phyloP scores from a whole-genome alignment of 1,140 invertebrate genomes.

The Coelopa frigida region DNA sequence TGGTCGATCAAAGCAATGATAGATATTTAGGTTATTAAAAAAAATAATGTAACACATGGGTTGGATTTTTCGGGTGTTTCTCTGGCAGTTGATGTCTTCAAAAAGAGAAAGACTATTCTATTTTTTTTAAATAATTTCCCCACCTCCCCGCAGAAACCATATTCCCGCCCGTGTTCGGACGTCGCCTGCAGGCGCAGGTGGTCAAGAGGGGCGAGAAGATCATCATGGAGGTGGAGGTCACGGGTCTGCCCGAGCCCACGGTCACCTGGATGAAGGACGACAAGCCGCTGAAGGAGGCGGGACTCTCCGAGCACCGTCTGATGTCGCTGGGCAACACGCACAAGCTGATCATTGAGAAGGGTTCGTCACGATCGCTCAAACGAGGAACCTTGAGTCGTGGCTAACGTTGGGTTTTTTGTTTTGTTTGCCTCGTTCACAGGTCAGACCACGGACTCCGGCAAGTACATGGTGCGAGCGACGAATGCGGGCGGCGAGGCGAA shows the following conservation, averaged over 20 bases:
- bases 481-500: slow-evolving; percentile 70
- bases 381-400: not conserved
- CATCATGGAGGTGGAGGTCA: slow-evolving; percentile 72
- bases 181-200: slow-evolving; percentile 68
- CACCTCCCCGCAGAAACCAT: slow-evolving; percentile 56
- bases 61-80: too few relatives aligned
- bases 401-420: not conserved
- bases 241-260: slow-evolving; percentile 63
- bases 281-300: slow-evolving; percentile 48
- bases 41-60: too few relatives aligned
- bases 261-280: slow-evolving; percentile 72
- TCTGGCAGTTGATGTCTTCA: too few relatives aligned
- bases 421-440: slow-evolving; percentile 15
- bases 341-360: slow-evolving; percentile 61
- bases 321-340: slow-evolving; percentile 60
- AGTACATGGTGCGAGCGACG: slow-evolving; percentile 64
- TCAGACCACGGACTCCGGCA: slow-evolving; percentile 56
- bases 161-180: slow-evolving; percentile 74
- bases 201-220: slow-evolving; percentile 64
- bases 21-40: too few relatives aligned
- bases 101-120: too few relatives aligned
- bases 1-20: too few relatives aligned
- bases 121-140: too few relatives aligned
- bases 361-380: too few relatives aligned
- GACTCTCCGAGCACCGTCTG: slow-evolving; percentile 46